Base-by-base conservation (phyloP, 1,140 invertebrate species). In the Psilanteris sp. region DNA sequence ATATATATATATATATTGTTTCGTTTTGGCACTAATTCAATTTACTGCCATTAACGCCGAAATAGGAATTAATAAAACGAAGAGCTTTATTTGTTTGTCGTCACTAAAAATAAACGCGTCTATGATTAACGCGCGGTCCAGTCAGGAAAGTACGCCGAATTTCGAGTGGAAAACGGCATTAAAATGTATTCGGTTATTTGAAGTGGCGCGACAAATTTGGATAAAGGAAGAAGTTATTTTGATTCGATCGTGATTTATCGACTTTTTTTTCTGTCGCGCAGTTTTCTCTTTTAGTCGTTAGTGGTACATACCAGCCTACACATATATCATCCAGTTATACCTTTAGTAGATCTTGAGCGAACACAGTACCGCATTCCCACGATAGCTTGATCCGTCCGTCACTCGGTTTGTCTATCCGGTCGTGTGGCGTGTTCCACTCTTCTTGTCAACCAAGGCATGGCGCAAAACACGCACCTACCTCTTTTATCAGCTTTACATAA, bases 361-460 rank as follows among this genome's bases (percentile, higher is more conserved):
- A 14, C 37, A 31, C 22, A 27, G 39, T 37, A 31, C 32, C 39
- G 32, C 71, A 74, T 74, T 74, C 71, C 71, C 70, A 66, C 70
- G 70, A 73, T 64, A 34, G 48, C 55, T 57, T 29, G 41, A 57
- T 50, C 61, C 27, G 70, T 66, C 59, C 46, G 57, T 62, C 67
- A 48, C 37, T 72, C 39, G 50, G 29, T 57, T 64, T 64, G 59
- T 73, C 34, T 74, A 74, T 59, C 44, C n/a, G 16, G 27, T 55
- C 20, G 52, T 50, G 44, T 43, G 39, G 7, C 57, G 13, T 34
- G 48, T 62, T 27, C 39, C 55, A 52, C 67, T 61, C 55, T 24
- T 48, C 37, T 48, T 27, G 64, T 68, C 52, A 57, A 41, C 26
- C 0, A 9, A 15, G 48, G 29, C 39, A 20, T 37, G 64, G 50